Percentiles rank a stretch among this genome's conserved stretches.
phyloP scores from a whole-genome alignment of 2,113 vertebrate genomes.

The Cephalopholis sonnerati region DNA sequence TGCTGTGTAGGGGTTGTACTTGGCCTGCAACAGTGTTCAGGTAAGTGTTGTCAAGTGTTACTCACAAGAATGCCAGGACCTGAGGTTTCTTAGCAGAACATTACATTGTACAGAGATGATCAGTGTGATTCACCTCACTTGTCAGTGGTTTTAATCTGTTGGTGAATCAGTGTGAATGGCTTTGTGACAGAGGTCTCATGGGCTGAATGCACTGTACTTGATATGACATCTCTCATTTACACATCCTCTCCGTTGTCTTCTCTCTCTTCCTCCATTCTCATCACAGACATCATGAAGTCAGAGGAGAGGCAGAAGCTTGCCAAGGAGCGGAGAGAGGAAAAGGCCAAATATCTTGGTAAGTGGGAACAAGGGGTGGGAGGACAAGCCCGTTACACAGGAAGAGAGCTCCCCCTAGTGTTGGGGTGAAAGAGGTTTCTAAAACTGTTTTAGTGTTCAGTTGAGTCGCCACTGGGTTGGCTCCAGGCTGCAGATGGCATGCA shows the following conservation, averaged over 20 bases:
- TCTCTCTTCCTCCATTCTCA: not conserved
- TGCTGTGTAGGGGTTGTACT: too few relatives aligned
- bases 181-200: not conserved
- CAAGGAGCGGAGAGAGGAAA: slow-evolving; percentile 93
- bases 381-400: not conserved
- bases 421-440: slow-evolving; percentile 36
- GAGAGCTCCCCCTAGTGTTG: slow-evolving; percentile 78
- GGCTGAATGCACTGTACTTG: not conserved
- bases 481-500: slow-evolving; percentile 38
- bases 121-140: too few relatives aligned
- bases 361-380: not conserved
- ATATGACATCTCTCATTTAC: slow-evolving; percentile 11
- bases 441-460: too few relatives aligned
- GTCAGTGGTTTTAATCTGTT: too few relatives aligned
- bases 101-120: too few relatives aligned
- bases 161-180: not conserved
- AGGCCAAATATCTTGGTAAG: slow-evolving; percentile 96
- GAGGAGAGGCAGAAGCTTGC: slow-evolving; percentile 94
- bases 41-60: too few relatives aligned
- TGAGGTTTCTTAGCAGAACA: too few relatives aligned
- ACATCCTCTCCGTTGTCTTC: not conserved
- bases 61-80: too few relatives aligned
- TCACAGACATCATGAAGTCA: slow-evolving; percentile 90
- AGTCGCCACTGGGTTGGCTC: not conserved
- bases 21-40: too few relatives aligned